Evolutionary conservation across 2,797 vertebrate species (phyloP), one percentile per base, ranked within the genome.

Genomic region (Sebastes vulpes): DNA sequence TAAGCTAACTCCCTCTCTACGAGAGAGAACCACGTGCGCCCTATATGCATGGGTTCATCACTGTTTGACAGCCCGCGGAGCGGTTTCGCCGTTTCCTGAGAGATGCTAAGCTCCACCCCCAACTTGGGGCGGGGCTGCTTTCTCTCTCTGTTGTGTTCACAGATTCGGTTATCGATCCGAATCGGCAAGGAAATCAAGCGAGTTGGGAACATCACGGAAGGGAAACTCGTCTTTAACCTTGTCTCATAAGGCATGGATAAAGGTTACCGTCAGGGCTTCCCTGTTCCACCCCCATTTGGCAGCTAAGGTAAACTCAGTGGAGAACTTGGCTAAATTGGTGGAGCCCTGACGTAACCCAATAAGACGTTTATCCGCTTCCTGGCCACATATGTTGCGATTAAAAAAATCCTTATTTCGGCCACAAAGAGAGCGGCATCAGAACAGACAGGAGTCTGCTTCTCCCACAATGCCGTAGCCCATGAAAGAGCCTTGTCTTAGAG

Each of bases 11-110:
- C 35, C 35, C 42, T 18, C 5, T 46, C 42, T 46, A 46, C 16
- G 35, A 0, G 35, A 38, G 11, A 38, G 35, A 42, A 0, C 46
- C 46, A 18, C 16, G 3, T 48, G 46, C 0, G 18, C 18, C 16
- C 18, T 50, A 50, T 20, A 0, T 50, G 18, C 46, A 1, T 50
- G 46, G 18, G 46, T 50, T 50, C 46, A 50, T n/a, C 46, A 50
- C 46, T 50, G 46, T 50, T 50, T 7, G 7, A n/a, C 8, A 7
- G 16, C 16, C 42, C 1, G 16, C 6, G 16, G 16, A 18, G 42
- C 16, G 6, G 42, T 46, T 46, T 16, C 0, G 38, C 5, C 5
- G 5, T 42, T 18, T 46, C 42, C 16, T 18, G 42, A 46, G 42
- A 18, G 42, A 46, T 46, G 16, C 42, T 46, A 46, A n/a, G 1